Percentiles rank a stretch among this genome's conserved stretches.
Evolutionary conservation across 2,888 invertebrate species (phyloP).

Genomic region (Halocaridina rubra): DNA sequence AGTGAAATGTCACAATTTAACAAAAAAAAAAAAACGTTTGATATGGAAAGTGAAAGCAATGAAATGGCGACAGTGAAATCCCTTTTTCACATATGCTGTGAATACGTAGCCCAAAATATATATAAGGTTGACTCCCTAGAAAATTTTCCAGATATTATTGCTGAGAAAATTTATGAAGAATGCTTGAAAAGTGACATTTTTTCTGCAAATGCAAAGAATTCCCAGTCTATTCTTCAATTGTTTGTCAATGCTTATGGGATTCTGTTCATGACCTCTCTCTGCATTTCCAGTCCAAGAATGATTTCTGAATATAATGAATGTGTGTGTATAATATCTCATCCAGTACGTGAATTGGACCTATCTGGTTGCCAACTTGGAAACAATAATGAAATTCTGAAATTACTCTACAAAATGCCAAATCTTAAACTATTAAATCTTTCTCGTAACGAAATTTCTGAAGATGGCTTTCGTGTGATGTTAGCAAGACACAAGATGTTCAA

Average conservation of each 20-base stretch:
- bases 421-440: conserved; percentile 42
- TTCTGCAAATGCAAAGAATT: not conserved
- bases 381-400: conserved; percentile 26
- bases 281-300: not conserved
- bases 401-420: conserved; percentile 28
- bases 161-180: conserved; percentile 14
- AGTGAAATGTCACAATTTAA: too few species aligned
- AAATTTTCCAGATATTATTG: conserved; percentile 46
- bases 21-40: too few species aligned
- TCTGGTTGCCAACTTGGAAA: conserved; percentile 32
- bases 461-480: conserved; percentile 46
- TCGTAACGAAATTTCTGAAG: conserved; percentile 36
- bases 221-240: conserved; percentile 3
- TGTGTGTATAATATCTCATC: conserved; percentile 20
- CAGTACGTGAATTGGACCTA: conserved; percentile 43
- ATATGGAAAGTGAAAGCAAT: too few species aligned
- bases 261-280: conserved; percentile 21
- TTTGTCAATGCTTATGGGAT: conserved; percentile 44
- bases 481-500: conserved; percentile 40
- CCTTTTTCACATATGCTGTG: conserved; percentile 6
- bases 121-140: conserved; percentile 30
- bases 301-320: conserved; percentile 43
- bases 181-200: conserved; percentile 13
- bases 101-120: conserved; percentile 43
- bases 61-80: too few species aligned